Evolutionary conservation across 2,797 vertebrate species (phyloP).

Genomic region (Dermochelys coriacea): DNA sequence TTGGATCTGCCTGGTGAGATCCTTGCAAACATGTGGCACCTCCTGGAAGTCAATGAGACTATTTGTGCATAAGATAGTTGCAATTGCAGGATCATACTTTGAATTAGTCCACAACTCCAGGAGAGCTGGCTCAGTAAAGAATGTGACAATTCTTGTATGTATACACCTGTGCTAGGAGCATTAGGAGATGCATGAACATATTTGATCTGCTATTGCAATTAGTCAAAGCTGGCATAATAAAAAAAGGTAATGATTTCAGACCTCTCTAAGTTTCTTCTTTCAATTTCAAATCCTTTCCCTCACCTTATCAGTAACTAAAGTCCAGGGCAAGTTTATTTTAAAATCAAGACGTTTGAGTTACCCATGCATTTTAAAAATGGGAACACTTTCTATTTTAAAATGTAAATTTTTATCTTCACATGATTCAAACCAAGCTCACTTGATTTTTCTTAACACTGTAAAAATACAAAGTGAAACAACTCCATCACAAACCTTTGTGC

Average conservation of each 20-base stretch:
- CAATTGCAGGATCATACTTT: background rate
- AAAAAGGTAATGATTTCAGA: background rate
- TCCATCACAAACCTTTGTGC: background rate
- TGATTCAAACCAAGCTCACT: background rate
- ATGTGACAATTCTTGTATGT: background rate
- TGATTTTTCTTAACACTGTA: background rate
- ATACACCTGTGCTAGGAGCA: background rate
- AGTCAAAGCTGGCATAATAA: background rate
- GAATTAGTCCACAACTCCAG: background rate
- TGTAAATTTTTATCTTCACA: background rate
- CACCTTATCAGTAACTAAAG: background rate
- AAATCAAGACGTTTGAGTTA: background rate
- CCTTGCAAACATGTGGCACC: background rate
- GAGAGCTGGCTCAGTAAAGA: background rate
- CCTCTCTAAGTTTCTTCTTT: background rate
- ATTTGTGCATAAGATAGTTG: background rate
- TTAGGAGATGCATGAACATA: background rate
- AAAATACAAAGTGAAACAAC: background rate
- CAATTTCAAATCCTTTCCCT: background rate
- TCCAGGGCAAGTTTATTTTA: background rate
- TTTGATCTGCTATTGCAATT: background rate
- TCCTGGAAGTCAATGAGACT: background rate
- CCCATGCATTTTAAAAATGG: background rate
- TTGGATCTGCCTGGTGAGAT: background rate
- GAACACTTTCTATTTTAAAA: background rate